Base-by-base conservation (phyloP, 2,888 invertebrate genomes). In the Itoplectis maculator region DNA sequence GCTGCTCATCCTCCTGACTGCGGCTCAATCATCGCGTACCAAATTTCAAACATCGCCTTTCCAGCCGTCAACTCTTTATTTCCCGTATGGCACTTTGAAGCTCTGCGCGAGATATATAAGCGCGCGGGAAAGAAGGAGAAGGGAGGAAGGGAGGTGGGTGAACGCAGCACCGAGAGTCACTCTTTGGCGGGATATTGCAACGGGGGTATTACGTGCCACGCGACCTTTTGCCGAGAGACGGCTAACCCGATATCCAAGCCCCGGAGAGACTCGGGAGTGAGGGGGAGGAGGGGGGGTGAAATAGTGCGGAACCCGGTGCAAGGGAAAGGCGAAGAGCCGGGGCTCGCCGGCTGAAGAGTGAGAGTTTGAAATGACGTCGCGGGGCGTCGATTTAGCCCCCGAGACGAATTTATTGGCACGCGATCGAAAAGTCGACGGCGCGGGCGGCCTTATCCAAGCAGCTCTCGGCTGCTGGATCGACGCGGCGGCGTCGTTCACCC, bases 401-500 rank as follows among this genome's bases (percentile, higher is more conserved):
- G 73, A 83, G 81, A 83, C 83, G 79, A 84, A 84, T 84, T 84
- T 84, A 84, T 84, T 83, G 84, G 79, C 84, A 84, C 79, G 83
- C 84, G 83, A 84, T 84, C 83, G 83, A 81, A 83, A 83, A 84
- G 82, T 81, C 78, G 79, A 74, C 45, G 76, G 72, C 11, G 29
- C 3, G 29, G 61, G 15, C 61, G 70, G 72, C 59, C 72, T 72
- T 72, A 72, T 72, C 72, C 56, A 1, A 40, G 40, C 49, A 2
- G 15, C n/a, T n/a, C 42, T 23, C 68, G 20, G 49, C 54, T 45
- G 49, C 77, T 35, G 45, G 18, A 75, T 23, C 47, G 18, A 69
- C 69, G 66, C 29, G 29, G 29, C 51, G 47, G 69, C 56, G 35
- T 68, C 37, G 61, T 59, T 79, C 70, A 63, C 78, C 78, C 65